Conservation (phyloP, 2,113 vertebrate species). For the Zosterops borbonicus region DNA sequence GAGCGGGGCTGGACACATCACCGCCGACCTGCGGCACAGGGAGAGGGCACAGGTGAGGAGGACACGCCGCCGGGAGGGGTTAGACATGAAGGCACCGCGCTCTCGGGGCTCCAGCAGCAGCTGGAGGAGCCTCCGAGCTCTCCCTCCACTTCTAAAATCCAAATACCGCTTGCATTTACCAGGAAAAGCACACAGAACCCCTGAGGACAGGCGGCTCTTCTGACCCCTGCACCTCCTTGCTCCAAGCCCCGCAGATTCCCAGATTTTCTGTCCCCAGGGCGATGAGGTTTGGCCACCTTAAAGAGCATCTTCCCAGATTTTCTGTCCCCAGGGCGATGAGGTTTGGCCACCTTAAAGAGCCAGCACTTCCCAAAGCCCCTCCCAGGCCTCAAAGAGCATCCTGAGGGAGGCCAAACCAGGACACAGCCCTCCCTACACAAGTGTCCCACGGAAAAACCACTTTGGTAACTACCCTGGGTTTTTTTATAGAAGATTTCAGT, state of each 20-base stretch:
- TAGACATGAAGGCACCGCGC: neutral
- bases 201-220: neutral
- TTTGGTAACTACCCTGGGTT: neutral
- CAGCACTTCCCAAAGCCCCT: neutral
- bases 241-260: neutral
- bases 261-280: neutral
- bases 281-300: fast-evolving
- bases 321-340: fast-evolving
- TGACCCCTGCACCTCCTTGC: fast-evolving
- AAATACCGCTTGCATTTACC: fast-evolving
- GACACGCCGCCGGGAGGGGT: neutral
- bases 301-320: neutral
- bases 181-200: neutral
- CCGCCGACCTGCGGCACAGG: conserved; percentile 42
- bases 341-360: no score
- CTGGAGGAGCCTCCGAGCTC: neutral
- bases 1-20: neutral
- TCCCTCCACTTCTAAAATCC: neutral
- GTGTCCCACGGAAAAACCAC: neutral
- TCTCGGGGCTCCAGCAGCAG: neutral
- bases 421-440: neutral
- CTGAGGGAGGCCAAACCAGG: neutral
- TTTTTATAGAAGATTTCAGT: neutral
- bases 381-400: neutral
- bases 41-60: conserved; percentile 17